These are phyloP conservation scores for Ichneumoninae sp. DNA, from an alignment of 2,888 invertebrate species.

Conservation along the genomic window DNA sequence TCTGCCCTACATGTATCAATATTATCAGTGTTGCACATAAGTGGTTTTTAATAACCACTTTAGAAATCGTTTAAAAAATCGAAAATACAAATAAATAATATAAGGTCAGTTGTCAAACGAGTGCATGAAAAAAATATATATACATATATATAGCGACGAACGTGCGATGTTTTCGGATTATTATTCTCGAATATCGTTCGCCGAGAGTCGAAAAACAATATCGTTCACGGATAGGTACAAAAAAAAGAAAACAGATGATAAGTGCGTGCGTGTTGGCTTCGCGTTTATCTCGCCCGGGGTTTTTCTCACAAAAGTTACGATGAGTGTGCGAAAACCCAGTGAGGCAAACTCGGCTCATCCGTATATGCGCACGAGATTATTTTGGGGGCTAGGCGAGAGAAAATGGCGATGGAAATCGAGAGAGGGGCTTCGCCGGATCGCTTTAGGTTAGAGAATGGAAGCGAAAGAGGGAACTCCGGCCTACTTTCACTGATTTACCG, in stretches of 20 bases:
- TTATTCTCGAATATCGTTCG: constrained; percentile 22
- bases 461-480: neutral
- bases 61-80: neutral
- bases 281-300: neutral
- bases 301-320: constrained; percentile 15
- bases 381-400: constrained; percentile 29
- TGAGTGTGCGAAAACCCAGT: constrained; percentile 7
- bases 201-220: constrained; percentile 35
- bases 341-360: constrained; percentile 19
- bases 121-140: constrained; percentile 4
- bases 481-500: constrained; percentile 50
- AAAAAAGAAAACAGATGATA: constrained; percentile 18
- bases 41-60: too few relatives aligned
- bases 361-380: constrained; percentile 36
- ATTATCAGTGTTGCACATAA: constrained; percentile 17
- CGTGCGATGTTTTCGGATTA: neutral
- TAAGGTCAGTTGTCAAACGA: constrained; percentile 11
- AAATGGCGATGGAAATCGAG: constrained; percentile 47
- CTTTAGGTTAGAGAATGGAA: neutral
- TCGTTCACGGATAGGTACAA: constrained; percentile 5
- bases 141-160: neutral
- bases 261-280: constrained; percentile 29
- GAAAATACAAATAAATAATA: constrained; percentile 4
- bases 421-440: neutral
- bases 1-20: neutral